Evolutionary conservation across 2,113 vertebrate genomes (phyloP), one percentile per base, ranked within the genome.

Genomic region (Caracal caracal): DNA sequence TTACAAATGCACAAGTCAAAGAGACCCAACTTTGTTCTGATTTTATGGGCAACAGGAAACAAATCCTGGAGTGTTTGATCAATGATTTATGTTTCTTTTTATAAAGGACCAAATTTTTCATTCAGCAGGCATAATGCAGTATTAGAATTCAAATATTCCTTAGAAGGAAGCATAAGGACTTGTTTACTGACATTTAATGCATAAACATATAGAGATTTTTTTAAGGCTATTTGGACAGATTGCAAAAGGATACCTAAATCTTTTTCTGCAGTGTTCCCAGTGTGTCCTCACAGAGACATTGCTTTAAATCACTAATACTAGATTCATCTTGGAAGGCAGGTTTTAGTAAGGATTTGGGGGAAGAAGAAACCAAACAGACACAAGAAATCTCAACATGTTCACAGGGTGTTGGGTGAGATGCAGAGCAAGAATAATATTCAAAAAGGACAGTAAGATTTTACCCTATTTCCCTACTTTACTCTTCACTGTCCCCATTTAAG

Each of bases 131-230:
- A 71, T 47, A 79, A 61, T 56, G 6, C 43, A 73, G 20, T 43
- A 87, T 76, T 94, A 84, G 79, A 75, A 90, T 81, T 26, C 43
- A 96, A 95, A 80, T 73, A 73, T 43, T 40, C 2, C 56, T 85
- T 35, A 33, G 43, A 66, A 66, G 43, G 71, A 71, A 94, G 79
- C 35, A n/a, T 17, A 66, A 66, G 9, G 6, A 61, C 47, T 78
- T 71, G 3, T 78, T 16, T 83, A 63, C 63, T 88, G 83, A 37
- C 20, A 63, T 65, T 83, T 83, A 84, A 84, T 66, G 16, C 9
- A 79, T 56, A 63, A 51, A 71, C 33, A 40, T 37, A 53, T 7
- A 61, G 49, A 90, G 33, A 26, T 86, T 63, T 59, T 66, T 71
- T 92, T 81, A 81, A 90, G 26, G 6, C 19, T 59, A 15, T 79